These are phyloP conservation scores for Pangasius larnaudii DNA, from an alignment of 2,797 vertebrate species.

Conservation along the genomic window DNA sequence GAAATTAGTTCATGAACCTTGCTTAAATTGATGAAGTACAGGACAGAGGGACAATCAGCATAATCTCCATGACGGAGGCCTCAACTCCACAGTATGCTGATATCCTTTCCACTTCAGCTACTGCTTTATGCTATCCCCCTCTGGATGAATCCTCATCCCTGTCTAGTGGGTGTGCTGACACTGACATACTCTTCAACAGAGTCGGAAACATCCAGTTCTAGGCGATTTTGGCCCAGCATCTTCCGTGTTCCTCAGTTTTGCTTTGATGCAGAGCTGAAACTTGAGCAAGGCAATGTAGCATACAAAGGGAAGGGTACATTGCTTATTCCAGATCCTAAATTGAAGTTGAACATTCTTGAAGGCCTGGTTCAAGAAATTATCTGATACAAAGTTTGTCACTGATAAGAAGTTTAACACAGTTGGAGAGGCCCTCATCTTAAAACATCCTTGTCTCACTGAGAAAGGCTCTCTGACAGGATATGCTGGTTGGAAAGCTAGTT, in stretches of 20 bases:
- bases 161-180: not conserved
- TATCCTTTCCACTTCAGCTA: not conserved
- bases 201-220: not conserved
- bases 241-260: constrained; percentile 19
- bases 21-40: constrained; percentile 13
- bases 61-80: not conserved
- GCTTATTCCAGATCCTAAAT: constrained; percentile 17
- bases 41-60: constrained; percentile 11
- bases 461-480: constrained; percentile 35
- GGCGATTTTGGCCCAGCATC: not conserved
- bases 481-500: constrained; percentile 55
- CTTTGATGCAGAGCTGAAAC: constrained; percentile 14
- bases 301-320: constrained; percentile 3
- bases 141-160: not conserved
- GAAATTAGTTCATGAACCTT: constrained; percentile 19
- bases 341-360: constrained; percentile 46
- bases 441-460: constrained; percentile 46
- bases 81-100: not conserved
- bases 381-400: constrained; percentile 20
- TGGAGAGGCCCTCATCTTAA: constrained; percentile 41
- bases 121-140: not conserved
- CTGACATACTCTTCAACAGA: constrained; percentile 18
- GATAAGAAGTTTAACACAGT: constrained; percentile 17
- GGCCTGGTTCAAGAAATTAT: constrained; percentile 51
- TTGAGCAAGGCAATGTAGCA: constrained; percentile 1